A percentile compares a stretch with the other conserved stretches of the same genome.
phyloP scores from a whole-genome alignment of 2,888 invertebrate species.

The Nomada ruficornis region DNA sequence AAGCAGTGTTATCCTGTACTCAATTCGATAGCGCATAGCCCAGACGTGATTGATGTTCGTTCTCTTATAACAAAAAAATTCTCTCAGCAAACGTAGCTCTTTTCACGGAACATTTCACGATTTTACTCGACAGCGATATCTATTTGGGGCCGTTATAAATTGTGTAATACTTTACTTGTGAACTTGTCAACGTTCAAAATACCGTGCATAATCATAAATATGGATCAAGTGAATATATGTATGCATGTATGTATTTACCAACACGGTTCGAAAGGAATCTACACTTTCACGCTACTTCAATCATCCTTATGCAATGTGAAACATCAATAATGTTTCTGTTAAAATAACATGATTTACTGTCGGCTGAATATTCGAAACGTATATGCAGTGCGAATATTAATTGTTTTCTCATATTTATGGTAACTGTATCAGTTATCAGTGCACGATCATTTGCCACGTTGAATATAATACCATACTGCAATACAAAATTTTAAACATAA shows the following conservation, averaged over 20 bases:
- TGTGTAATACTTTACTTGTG: conserved; percentile 31
- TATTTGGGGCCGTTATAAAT: conserved; percentile 28
- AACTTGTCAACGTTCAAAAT: conserved; percentile 53
- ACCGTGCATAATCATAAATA: conserved; percentile 60
- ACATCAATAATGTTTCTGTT: conserved; percentile 40
- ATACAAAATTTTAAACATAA: neutral
- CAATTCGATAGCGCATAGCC: neutral
- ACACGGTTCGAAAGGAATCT: conserved; percentile 35
- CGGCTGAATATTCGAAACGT: neutral
- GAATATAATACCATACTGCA: conserved; percentile 2
- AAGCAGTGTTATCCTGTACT: neutral
- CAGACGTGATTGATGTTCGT: conserved; percentile 18
- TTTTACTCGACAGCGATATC: conserved; percentile 36
- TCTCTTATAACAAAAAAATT: neutral
- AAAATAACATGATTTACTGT: conserved; percentile 35
- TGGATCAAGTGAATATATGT: conserved; percentile 38
- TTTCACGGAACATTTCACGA: conserved; percentile 59
- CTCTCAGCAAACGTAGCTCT: conserved; percentile 25
- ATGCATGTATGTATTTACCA: neutral
- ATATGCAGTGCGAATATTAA: conserved; percentile 36
- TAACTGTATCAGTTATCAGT: conserved; percentile 26
- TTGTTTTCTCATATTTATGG: conserved; percentile 15
- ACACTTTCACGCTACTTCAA: conserved; percentile 54
- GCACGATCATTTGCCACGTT: neutral
- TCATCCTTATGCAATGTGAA: conserved; percentile 35